Conservation (phyloP, 2,888 invertebrate species). For the Megalurothrips usitatus region DNA sequence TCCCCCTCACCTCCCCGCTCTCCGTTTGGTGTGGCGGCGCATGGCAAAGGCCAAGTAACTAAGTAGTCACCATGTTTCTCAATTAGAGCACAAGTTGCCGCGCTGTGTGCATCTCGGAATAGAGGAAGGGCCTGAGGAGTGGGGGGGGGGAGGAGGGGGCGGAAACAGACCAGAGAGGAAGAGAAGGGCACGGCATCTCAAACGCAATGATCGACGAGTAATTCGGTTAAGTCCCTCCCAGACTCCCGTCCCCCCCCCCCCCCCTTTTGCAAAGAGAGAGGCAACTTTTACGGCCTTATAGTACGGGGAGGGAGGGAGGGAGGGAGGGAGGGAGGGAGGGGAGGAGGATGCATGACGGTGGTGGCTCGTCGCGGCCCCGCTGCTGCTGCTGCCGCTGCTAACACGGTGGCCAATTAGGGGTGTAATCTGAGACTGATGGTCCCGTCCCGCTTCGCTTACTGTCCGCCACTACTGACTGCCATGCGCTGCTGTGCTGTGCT, state of each 20-base stretch:
- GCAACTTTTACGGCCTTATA: too few relatives aligned
- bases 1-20: too few relatives aligned
- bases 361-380: not conserved
- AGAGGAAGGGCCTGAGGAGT: not conserved
- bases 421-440: constrained; percentile 14
- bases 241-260: not conserved
- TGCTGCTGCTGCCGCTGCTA: not conserved
- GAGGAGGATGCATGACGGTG: not conserved
- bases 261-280: too few relatives aligned
- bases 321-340: too few relatives aligned
- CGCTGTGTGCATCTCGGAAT: not conserved
- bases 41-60: too few relatives aligned
- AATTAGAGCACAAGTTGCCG: not conserved
- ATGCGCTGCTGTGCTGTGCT: not conserved
- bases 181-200: not conserved
- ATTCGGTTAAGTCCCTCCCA: not conserved
- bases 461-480: too few relatives aligned
- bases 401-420: not conserved
- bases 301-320: too few relatives aligned
- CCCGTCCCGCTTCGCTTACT: not conserved
- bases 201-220: not conserved
- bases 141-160: not conserved
- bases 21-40: too few relatives aligned
- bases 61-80: constrained; percentile 15
- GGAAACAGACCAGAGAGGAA: too few relatives aligned